Evolutionary conservation across 2,888 invertebrate genomes (phyloP).

Genomic region (Sesia apiformis): DNA sequence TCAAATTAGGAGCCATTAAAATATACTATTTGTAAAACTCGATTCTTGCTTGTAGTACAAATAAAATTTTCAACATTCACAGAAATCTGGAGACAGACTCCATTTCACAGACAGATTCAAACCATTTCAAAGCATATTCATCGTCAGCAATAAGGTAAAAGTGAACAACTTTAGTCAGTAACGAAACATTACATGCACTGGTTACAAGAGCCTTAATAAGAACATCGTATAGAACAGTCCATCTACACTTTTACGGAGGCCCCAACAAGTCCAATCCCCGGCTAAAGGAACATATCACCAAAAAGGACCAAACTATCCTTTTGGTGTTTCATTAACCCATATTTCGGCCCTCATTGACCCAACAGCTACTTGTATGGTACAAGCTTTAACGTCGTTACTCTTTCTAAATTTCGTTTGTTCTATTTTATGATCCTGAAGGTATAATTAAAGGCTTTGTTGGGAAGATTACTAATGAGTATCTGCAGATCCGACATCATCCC

Average conservation of each 20-base stretch:
- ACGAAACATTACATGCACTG: no score
- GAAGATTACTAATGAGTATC: not conserved
- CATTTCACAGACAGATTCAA: no score
- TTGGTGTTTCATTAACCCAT: conserved; percentile 13
- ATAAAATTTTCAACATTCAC: no score
- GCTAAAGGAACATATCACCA: conserved; percentile 1
- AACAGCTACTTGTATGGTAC: not conserved
- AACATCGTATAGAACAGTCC: not conserved
- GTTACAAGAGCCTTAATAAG: no score
- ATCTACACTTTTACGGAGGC: not conserved
- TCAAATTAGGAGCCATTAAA: no score
- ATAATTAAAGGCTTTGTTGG: not conserved
- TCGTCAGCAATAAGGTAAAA: no score
- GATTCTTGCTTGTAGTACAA: no score
- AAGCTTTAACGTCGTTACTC: not conserved
- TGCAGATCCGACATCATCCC: not conserved
- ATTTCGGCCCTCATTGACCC: conserved; percentile 10
- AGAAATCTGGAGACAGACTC: no score
- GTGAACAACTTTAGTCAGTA: no score
- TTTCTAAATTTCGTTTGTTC: not conserved
- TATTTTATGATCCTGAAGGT: not conserved
- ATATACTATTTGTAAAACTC: no score
- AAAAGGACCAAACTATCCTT: conserved; percentile 9
- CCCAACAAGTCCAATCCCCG: conserved; percentile 1
- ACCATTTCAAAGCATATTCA: no score